Percentiles rank a stretch among this genome's conserved stretches.
Evolutionary conservation across 53 echinoderm and acorn worm genomes (phyloP).

Genomic region (Henricia sp.): DNA sequence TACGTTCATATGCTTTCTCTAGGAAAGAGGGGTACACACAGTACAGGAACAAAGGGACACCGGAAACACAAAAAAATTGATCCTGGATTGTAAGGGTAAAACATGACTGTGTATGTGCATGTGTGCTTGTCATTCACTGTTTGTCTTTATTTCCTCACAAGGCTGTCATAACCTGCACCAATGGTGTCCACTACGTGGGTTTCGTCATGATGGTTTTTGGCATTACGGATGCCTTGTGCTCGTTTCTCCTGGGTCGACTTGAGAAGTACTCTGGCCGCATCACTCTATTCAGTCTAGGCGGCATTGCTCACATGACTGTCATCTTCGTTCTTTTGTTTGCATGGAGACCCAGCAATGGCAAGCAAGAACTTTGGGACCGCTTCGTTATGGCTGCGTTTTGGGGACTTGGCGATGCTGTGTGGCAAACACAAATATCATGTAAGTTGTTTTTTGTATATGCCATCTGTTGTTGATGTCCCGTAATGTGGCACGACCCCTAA

Average conservation of each 20-base stretch:
- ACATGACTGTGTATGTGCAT: no score
- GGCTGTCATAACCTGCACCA: conserved; percentile 71
- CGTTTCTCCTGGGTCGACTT: conserved; percentile 64
- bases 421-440: conserved; percentile 91
- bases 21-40: no score
- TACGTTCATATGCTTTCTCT: no score
- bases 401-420: conserved; percentile 93
- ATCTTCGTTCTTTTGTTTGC: conserved; percentile 49
- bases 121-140: no score
- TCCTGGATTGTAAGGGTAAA: no score
- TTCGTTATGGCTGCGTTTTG: conserved; percentile 75
- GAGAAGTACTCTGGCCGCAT: conserved; percentile 72
- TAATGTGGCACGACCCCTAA: neutral
- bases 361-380: conserved; percentile 41
- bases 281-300: conserved; percentile 62
- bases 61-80: no score
- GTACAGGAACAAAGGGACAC: no score
- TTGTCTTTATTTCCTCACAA: neutral
- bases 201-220: conserved; percentile 79
- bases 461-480: neutral
- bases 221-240: conserved; percentile 62
- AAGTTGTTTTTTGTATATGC: no score
- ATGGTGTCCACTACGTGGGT: conserved; percentile 68
- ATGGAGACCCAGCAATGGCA: conserved; percentile 18
- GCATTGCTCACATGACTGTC: conserved; percentile 50